Evolutionary conservation across 2,888 invertebrate species (phyloP).

Genomic region (Drosophila nr. medialis): DNA sequence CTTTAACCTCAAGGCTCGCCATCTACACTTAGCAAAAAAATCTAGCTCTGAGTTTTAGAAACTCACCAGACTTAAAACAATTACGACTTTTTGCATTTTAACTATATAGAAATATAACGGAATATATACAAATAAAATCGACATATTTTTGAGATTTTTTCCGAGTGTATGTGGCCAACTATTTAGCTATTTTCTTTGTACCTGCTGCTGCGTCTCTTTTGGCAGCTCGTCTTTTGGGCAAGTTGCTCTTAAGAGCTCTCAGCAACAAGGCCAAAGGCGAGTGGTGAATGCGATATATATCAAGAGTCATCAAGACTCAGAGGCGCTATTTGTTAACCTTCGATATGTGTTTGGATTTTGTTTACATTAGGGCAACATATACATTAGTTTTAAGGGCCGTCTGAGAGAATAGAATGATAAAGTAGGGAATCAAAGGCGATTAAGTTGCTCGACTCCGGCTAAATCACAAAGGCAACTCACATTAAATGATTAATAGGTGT

Average conservation of each 20-base stretch:
- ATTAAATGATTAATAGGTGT: slow-evolving; percentile 21
- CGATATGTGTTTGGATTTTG: slow-evolving; percentile 70
- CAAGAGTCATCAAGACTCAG: slow-evolving; percentile 39
- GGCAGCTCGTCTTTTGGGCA: slow-evolving; percentile 33
- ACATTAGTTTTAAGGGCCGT: neutral
- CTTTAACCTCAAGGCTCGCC: neutral
- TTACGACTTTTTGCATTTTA: neutral
- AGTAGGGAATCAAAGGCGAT: slow-evolving; percentile 1
- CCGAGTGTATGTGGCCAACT: slow-evolving; percentile 15
- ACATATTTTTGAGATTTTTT: neutral
- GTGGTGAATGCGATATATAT: slow-evolving; percentile 27
- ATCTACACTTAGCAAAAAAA: neutral
- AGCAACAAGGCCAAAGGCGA: slow-evolving; percentile 46
- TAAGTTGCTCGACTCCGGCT: neutral
- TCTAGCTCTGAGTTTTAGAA: neutral
- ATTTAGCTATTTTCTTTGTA: slow-evolving; percentile 21
- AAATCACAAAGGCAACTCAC: slow-evolving; percentile 4
- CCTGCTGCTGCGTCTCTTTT: slow-evolving; percentile 15
- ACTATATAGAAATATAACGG: neutral
- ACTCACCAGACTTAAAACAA: fast-evolving
- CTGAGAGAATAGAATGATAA: slow-evolving; percentile 9
- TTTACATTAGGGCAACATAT: slow-evolving; percentile 40
- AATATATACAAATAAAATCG: neutral
- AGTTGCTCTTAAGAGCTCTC: slow-evolving; percentile 64
- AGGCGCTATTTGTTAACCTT: slow-evolving; percentile 60